Conservation (phyloP, 2,113 vertebrate genomes). For the Triplophysa dalaica region DNA sequence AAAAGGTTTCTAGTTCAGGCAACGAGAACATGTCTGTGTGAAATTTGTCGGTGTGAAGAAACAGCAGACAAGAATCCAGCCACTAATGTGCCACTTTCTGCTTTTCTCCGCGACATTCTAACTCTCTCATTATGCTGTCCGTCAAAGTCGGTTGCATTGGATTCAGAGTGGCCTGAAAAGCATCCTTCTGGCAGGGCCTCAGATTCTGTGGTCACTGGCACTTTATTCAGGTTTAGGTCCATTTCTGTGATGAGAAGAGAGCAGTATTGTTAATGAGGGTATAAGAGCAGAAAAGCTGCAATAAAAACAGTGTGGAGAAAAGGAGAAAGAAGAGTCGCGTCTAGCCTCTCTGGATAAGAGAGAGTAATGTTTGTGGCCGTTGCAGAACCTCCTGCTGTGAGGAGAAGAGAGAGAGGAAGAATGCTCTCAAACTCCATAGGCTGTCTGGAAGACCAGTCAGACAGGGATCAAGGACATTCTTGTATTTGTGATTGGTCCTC, state of each 20-base stretch:
- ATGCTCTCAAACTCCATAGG: conserved; percentile 9
- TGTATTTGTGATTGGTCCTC: conserved; percentile 68
- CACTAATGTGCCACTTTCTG: conserved; percentile 31
- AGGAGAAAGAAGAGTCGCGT: conserved; percentile 47
- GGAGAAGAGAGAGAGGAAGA: conserved; percentile 48
- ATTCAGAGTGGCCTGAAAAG: conserved; percentile 27
- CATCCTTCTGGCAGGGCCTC: conserved; percentile 44
- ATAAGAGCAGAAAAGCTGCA: conserved; percentile 42
- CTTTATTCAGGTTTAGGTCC: conserved; percentile 46
- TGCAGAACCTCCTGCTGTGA: conserved; percentile 45
- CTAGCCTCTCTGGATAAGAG: conserved; percentile 48
- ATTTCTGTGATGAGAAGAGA: conserved; percentile 53
- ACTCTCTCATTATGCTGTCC: conserved; percentile 39
- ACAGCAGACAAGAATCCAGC: background rate
- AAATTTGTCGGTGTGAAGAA: background rate
- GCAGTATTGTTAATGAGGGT: conserved; percentile 24
- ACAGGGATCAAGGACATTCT: conserved; percentile 66
- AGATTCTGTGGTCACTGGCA: conserved; percentile 45
- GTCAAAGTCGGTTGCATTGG: conserved; percentile 23
- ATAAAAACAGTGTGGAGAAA: conserved; percentile 24
- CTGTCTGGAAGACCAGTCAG: conserved; percentile 56
- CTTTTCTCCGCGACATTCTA: conserved; percentile 28
- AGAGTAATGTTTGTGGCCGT: conserved; percentile 56
- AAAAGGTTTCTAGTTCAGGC: background rate
- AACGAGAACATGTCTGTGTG: too few relatives aligned